phyloP scores from a whole-genome alignment of 2,113 vertebrate genomes.

The Steatornis caripensis region DNA sequence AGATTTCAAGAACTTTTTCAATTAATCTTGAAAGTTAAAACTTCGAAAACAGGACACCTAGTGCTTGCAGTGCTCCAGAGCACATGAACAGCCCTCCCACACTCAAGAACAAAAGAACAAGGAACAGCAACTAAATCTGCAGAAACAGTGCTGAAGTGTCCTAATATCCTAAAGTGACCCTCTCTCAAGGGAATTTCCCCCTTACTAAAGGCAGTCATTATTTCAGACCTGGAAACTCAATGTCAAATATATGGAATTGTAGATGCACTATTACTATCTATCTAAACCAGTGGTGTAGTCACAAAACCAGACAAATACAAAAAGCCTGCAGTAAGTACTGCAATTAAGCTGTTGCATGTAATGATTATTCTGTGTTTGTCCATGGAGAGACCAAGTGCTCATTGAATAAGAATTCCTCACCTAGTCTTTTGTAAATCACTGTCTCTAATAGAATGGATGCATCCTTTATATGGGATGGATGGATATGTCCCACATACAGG shows the following conservation, averaged over 20 bases:
- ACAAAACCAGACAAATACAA: background rate
- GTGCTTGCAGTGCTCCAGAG: background rate
- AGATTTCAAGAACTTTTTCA: background rate
- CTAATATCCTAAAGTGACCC: background rate
- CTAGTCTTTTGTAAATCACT: background rate
- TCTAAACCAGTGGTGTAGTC: background rate
- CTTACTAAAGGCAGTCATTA: background rate
- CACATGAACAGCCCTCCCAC: background rate
- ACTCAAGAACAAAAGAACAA: background rate
- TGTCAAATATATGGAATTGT: background rate
- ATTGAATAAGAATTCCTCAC: background rate
- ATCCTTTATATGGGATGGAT: background rate
- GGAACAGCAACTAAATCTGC: background rate
- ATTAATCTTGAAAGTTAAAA: background rate
- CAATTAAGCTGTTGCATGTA: background rate
- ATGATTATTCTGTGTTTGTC: background rate
- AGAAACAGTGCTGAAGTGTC: background rate
- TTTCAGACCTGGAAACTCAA: background rate
- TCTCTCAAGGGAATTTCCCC: background rate
- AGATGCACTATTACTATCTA: background rate
- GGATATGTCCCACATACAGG: background rate
- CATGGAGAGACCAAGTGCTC: background rate
- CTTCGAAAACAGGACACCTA: background rate
- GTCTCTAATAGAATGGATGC: background rate
- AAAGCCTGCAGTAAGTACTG: background rate